phyloP scores from a whole-genome alignment of 2,113 vertebrate species.

The Ia io region DNA sequence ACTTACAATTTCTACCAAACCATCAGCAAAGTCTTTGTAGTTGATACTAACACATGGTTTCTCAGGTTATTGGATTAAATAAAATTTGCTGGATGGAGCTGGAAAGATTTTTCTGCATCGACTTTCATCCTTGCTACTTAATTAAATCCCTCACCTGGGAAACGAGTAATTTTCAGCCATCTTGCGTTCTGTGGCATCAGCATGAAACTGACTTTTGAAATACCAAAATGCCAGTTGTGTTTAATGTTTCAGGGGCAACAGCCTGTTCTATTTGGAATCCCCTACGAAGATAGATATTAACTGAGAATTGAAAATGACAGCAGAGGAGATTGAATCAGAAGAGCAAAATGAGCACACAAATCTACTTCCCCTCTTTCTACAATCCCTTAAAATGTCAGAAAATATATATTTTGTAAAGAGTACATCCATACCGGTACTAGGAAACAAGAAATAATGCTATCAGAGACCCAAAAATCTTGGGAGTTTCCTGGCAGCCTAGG shows the following conservation, averaged over 20 bases:
- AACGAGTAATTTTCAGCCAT: constrained; percentile 68
- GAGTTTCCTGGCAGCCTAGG: background rate
- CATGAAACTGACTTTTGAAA: constrained; percentile 68
- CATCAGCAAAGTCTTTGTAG: constrained; percentile 64
- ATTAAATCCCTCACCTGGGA: constrained; percentile 77
- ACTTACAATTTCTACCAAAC: background rate
- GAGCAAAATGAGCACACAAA: background rate
- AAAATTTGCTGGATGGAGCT: constrained; percentile 69
- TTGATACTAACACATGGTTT: constrained; percentile 64
- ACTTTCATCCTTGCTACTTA: constrained; percentile 76
- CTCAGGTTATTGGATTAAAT: constrained; percentile 74
- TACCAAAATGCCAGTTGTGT: constrained; percentile 60
- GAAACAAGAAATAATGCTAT: background rate
- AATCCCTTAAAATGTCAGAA: background rate
- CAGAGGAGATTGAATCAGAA: constrained; percentile 28
- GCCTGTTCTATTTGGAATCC: constrained; percentile 5
- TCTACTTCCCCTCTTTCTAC: background rate
- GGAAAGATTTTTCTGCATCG: constrained; percentile 60
- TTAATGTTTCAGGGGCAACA: constrained; percentile 65
- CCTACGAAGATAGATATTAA: constrained; percentile 52
- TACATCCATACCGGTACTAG: background rate
- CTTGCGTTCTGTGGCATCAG: constrained; percentile 72
- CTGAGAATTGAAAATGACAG: constrained; percentile 44
- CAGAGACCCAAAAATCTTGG: background rate
- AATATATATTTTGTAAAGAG: background rate